These are phyloP conservation scores for Ceratitis capitata DNA, from an alignment of 1,140 invertebrate genomes.

Conservation along the genomic window DNA sequence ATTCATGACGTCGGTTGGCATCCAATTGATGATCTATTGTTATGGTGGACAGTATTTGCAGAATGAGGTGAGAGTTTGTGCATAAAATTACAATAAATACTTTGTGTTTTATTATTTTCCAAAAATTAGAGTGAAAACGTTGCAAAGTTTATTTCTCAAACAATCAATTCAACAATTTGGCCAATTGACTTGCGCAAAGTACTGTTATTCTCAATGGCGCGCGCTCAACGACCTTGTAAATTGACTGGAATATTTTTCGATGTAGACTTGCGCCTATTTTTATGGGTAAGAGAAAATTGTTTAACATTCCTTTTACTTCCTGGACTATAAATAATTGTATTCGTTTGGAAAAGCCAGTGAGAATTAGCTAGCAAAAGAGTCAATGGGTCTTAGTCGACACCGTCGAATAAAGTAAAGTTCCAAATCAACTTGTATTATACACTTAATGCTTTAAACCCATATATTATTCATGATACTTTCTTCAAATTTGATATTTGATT, in stretches of 20 bases:
- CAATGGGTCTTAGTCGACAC: no score
- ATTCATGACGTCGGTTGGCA: not conserved
- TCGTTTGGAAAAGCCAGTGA: no score
- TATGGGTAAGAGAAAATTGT: not conserved
- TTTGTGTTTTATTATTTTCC: not conserved
- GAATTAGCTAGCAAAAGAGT: no score
- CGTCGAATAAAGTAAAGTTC: no score
- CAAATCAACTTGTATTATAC: no score
- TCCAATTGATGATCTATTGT: slow-evolving; percentile 38
- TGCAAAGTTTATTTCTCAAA: not conserved
- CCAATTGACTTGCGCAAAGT: not conserved
- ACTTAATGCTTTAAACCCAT: no score
- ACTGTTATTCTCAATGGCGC: not conserved
- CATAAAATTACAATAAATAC: not conserved
- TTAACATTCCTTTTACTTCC: not conserved
- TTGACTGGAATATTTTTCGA: slow-evolving; percentile 20
- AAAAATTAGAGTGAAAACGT: not conserved
- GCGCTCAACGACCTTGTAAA: slow-evolving; percentile 20
- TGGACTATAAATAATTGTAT: no score
- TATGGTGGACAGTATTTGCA: slow-evolving; percentile 35
- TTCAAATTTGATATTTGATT: no score
- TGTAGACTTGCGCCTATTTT: not conserved
- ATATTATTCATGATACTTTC: no score
- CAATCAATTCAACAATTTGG: not conserved
- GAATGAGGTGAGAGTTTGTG: not conserved